Conservation (phyloP, 92 coral and sea anemone genomes). For the Pocillopora grandis region DNA sequence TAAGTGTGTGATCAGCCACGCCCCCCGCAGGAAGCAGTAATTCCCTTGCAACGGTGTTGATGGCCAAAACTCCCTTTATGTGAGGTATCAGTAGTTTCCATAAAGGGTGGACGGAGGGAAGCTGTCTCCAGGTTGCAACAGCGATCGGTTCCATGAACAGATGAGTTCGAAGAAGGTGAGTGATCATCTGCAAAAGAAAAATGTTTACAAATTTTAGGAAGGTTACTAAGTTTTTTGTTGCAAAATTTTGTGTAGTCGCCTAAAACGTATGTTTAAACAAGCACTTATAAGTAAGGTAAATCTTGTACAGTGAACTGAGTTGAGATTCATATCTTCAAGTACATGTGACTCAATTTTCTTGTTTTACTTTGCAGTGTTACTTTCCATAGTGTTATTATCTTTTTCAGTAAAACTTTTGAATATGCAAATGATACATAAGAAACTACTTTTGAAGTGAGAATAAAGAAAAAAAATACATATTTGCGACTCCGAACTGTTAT, state of each 20-base stretch:
- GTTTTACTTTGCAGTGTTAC: too few relatives aligned
- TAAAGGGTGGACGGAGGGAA: slow-evolving; percentile 36
- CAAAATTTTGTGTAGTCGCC: not conserved
- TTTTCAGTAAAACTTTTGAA: too few relatives aligned
- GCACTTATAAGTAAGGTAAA: too few relatives aligned
- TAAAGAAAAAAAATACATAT: too few relatives aligned
- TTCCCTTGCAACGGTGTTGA: slow-evolving; percentile 25
- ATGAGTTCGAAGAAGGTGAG: slow-evolving; percentile 32
- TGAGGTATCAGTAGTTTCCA: slow-evolving; percentile 43
- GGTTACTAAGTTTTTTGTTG: not conserved
- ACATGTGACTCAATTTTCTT: too few relatives aligned
- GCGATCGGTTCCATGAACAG: slow-evolving; percentile 44
- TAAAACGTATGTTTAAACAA: not conserved
- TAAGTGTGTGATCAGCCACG: slow-evolving; percentile 18
- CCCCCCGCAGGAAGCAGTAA: slow-evolving; percentile 20
- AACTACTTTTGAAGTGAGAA: too few relatives aligned
- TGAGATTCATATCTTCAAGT: too few relatives aligned
- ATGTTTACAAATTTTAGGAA: not conserved
- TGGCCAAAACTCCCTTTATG: slow-evolving; percentile 33
- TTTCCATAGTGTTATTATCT: too few relatives aligned
- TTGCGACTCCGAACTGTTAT: too few relatives aligned
- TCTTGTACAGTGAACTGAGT: too few relatives aligned
- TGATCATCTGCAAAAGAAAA: slow-evolving; percentile 26
- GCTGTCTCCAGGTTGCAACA: slow-evolving; percentile 35
- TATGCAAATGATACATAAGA: too few relatives aligned